A percentile compares a stretch with the other conserved stretches of the same genome.
Conservation (phyloP, 2,888 invertebrate genomes). For the Teinopalpus imperialis region DNA sequence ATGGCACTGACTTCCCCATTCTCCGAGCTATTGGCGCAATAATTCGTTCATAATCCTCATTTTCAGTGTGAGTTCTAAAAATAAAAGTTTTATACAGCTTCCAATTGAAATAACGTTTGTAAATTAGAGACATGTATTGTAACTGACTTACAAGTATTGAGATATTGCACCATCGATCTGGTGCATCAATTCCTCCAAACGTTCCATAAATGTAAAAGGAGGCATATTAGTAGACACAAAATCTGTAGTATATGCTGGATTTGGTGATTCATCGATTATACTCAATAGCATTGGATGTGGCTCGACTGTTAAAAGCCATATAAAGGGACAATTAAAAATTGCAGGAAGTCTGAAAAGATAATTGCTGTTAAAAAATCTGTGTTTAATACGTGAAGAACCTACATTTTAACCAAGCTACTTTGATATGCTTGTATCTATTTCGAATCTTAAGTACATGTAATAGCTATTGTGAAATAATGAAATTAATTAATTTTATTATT, state of each 20-base stretch:
- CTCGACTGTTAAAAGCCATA: constrained; percentile 19
- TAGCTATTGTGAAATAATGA: too few relatives aligned
- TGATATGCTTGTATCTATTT: too few relatives aligned
- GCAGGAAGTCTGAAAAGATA: constrained; percentile 17
- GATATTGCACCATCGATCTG: background rate
- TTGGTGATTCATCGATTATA: constrained; percentile 28
- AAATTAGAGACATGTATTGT: background rate
- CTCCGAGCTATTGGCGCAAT: constrained; percentile 20
- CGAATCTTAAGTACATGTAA: too few relatives aligned
- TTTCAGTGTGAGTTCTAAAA: constrained; percentile 8
- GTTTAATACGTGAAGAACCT: too few relatives aligned
- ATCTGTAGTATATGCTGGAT: constrained; percentile 42
- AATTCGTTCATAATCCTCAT: too few relatives aligned
- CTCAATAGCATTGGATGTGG: constrained; percentile 13
- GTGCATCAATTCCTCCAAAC: constrained; percentile 30
- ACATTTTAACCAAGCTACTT: too few relatives aligned
- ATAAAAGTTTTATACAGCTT: too few relatives aligned
- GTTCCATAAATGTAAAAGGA: constrained; percentile 39
- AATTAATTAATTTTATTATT: too few relatives aligned
- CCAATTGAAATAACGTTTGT: too few relatives aligned
- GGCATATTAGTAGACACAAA: constrained; percentile 29
- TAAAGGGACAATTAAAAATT: constrained; percentile 17
- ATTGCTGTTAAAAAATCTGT: too few relatives aligned
- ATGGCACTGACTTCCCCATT: constrained; percentile 26
- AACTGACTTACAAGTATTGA: constrained; percentile 6